Base-by-base conservation (phyloP, 2,113 vertebrate genomes). In the Psilopogon haemacephalus region DNA sequence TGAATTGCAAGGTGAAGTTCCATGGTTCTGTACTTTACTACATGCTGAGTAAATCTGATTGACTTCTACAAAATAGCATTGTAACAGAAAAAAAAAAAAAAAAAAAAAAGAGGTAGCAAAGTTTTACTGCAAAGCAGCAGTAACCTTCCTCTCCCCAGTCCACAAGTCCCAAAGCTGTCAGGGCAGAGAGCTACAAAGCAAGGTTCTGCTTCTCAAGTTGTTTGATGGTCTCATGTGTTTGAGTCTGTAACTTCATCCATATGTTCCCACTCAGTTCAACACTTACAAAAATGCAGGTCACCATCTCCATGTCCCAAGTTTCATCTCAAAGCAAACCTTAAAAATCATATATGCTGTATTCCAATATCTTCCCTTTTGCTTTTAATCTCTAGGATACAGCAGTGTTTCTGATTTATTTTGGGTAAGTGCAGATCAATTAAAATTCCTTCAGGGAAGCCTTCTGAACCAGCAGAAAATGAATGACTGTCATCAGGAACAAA, bases 401-500 rank as follows among this genome's bases (percentile, higher is more conserved):
- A 95, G 88, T 86, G 50, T 82, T 96, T 97, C 90, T 96, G 77
- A 88, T 95, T 88, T 94, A 97, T 97, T 97, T 97, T 95, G 87
- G 94, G 83, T 96, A 96, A 94, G 87, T 90, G 95, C 72, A 97
- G 97, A 97, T 97, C 95, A 97, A 95, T 95, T 95, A 71, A 94
- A 91, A 96, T 95, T 97, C 92, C 95, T 98, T 95, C 89, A 97
- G 95, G 94, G 93, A 97, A 96, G 89, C 21, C 93, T 96, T 97
- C 97, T 95, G 89, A 97, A 97, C 91, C 86, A 91, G 94, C 73
- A 97, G 93, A 97, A 94, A 84, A 94, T 85, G 78, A 95, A 92
- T 96, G 86, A 97, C 86, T 97, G 97, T 96, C 93, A 97, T 89
- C 71, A 86, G 81, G 88, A 97, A 95, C 87, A 97, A 97, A 97